Percentiles rank a stretch among this genome's conserved stretches.
Conservation (phyloP, 1,140 invertebrate genomes). For the Caenorhabditis elegans region DNA sequence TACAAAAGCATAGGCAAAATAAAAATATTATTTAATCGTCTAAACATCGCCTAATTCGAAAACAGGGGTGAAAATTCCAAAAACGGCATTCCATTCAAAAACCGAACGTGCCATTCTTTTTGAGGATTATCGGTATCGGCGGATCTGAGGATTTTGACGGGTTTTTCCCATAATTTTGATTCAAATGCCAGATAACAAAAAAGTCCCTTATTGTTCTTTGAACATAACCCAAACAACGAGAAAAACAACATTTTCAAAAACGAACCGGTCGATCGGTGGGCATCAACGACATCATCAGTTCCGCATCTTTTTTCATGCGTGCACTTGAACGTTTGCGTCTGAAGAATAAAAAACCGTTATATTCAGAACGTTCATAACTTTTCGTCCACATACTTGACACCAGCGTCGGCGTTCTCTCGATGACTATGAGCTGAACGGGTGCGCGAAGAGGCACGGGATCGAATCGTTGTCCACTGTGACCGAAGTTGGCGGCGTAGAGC, state of each 20-base stretch:
- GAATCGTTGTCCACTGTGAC: constrained; percentile 40
- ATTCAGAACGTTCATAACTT: not conserved
- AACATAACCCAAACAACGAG: too few relatives aligned
- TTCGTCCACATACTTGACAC: constrained; percentile 10
- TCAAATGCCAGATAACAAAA: not conserved
- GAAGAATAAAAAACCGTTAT: not conserved
- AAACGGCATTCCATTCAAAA: not conserved
- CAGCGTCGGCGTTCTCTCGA: not conserved
- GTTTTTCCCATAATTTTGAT: not conserved
- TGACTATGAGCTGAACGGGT: constrained; percentile 17
- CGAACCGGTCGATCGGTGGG: constrained; percentile 8
- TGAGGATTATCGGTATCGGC: not conserved
- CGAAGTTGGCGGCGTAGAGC: constrained; percentile 52
- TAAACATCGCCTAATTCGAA: too few relatives aligned
- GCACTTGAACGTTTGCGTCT: constrained; percentile 26
- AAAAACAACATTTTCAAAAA: not conserved
- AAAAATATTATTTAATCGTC: too few relatives aligned
- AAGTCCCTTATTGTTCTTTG: too few relatives aligned
- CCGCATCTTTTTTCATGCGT: constrained; percentile 16
- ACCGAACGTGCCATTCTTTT: not conserved
- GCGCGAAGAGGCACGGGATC: constrained; percentile 19
- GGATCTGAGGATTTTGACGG: not conserved
- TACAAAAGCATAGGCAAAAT: too few relatives aligned
- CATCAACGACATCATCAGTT: constrained; percentile 30
- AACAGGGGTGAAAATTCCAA: too few relatives aligned